Base-by-base conservation (phyloP, 2,113 vertebrate species). In the Cavia aperea region DNA sequence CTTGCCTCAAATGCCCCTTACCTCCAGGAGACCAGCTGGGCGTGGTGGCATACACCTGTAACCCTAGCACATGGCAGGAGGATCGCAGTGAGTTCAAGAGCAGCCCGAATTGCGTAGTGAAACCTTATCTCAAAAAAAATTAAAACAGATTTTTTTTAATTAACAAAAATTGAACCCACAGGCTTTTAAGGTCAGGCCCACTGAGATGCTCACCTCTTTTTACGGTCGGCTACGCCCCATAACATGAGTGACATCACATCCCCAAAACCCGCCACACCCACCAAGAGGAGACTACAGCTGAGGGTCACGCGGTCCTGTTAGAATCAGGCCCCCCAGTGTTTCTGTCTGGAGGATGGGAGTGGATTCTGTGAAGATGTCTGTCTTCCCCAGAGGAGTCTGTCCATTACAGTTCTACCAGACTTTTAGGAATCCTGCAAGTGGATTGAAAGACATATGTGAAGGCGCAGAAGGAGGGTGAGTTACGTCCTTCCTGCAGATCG, bases 251-350 rank as follows among this genome's bases (percentile, higher is more conserved):
- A 46, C 11, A 2, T 68, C 86, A 13, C 70, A 13, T 13, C 54
- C 31, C 3, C 4, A 5, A 18, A 12, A 31, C 4, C 66, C 1
- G 3, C 77, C 43, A 3, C 49, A 21, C 18, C 56, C 24, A 7
- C 43, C 14, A 2, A 43, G 73, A 77, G 43, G 73, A 49, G 73
- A 29, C 2, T 15, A 13, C 43, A 43, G 43, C 1, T 7, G 23
- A 9, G 12, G 75, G 43, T 15, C 31, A 3, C 14, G 91, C 31
- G 10, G 14, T 31, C 79, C 19, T 4, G 36, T 19, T 43, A 33
- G 66, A 51, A 11, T 36, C 29, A 65, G 15, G 36, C n/a, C 26
- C 14, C 7, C 86, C 6, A 18, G 24, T 11, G 63, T 36, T 56
- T n/a, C 65, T 33, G 1, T 62, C 43, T 46, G 15, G 2, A 1